Base-by-base conservation (phyloP, 2,888 invertebrate species). In the Chrysolina haemoptera region DNA sequence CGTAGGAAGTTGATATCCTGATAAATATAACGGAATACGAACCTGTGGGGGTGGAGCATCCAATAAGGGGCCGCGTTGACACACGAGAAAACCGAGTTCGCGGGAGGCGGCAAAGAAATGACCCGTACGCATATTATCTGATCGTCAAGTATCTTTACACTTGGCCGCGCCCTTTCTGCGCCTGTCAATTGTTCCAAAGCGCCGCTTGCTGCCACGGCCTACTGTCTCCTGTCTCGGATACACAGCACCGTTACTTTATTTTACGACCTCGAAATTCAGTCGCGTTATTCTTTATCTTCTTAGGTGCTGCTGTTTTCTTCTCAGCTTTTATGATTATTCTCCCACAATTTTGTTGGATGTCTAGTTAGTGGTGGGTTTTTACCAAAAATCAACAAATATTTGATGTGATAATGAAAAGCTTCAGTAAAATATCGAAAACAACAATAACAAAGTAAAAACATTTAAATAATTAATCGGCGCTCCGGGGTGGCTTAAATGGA, bases 131-230 rank as follows among this genome's bases (percentile, higher is more conserved):
- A 76, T 79, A 84, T 84, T 84, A 84, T 84, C 84, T 82, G 84
- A 83, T 84, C 79, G 81, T 81, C 81, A 82, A 80, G 82, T 84
- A 84, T 84, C 83, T 84, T 84, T 80, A 84, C 84, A 81, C 81
- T 82, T 80, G 82, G 84, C 78, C 82, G 84, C 82, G 77, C 82
- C 84, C 76, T 83, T 83, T 84, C 83, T 84, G 82, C 82, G 81
- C 83, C 81, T 83, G 83, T 83, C 83, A 82, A 84, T 84, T 82
- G 83, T 82, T 78, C 75, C 62, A 62, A 65, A 69, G 18, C 65
- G 68, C 62, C 62, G 62, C 20, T 68, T 50, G 73, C 66, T 73
- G 79, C 82, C 80, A 78, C 81, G 76, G 82, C 81, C 83, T 80
- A 82, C 82, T 80, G 80, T 79, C 79, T 79, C 22, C 35, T 14